A percentile compares a stretch with the other conserved stretches of the same genome.
Conservation (phyloP, 2,797 vertebrate genomes). For the Amphiprion clarkii region DNA sequence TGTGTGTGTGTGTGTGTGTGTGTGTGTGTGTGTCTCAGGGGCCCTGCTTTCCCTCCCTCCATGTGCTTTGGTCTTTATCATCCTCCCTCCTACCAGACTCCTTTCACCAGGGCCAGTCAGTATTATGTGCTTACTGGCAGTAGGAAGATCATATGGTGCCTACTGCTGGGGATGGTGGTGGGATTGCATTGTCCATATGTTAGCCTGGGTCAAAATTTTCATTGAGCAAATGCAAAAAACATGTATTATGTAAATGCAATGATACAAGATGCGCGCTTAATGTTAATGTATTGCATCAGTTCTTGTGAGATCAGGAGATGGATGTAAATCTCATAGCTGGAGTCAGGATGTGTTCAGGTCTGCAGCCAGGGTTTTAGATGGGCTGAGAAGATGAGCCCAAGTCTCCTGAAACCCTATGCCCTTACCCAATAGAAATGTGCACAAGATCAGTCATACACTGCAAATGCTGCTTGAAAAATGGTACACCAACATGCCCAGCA, state of each 20-base stretch:
- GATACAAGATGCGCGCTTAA: neutral
- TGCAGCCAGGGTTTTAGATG: neutral
- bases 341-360: constrained; percentile 5
- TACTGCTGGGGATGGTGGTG: neutral
- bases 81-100: neutral
- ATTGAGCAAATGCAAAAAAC: too few species aligned
- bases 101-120: neutral
- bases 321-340: neutral
- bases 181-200: neutral
- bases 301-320: neutral
- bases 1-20: neutral
- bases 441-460: too few species aligned
- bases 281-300: neutral
- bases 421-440: too few species aligned
- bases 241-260: too few species aligned
- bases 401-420: neutral
- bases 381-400: neutral
- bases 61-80: constrained; percentile 59
- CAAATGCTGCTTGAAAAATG: too few species aligned
- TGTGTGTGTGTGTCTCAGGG: constrained; percentile 28
- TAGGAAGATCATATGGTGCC: neutral
- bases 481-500: too few species aligned
- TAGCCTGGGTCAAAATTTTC: too few species aligned
- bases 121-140: constrained; percentile 15
- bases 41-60: constrained; percentile 51